Evolutionary conservation across 2,888 invertebrate genomes (phyloP).

Genomic region (Coleophora flavipennella): DNA sequence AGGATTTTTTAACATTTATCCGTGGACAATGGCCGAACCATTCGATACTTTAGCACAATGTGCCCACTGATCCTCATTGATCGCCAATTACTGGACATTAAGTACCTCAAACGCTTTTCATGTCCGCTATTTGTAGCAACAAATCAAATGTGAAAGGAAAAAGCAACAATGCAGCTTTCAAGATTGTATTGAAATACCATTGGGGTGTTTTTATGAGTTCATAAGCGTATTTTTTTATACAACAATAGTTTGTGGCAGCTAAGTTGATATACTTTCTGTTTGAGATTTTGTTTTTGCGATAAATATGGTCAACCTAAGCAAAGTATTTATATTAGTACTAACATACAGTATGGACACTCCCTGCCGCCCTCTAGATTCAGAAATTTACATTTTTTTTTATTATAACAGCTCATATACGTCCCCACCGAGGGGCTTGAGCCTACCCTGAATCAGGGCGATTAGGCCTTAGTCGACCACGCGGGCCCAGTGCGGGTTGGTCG

Average conservation of each 20-base stretch:
- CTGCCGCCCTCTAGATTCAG: no score
- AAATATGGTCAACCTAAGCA: no score
- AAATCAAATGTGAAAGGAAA: slow-evolving; percentile 62
- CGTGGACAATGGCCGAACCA: slow-evolving; percentile 53
- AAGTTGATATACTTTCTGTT: slow-evolving; percentile 13
- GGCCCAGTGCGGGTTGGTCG: no score
- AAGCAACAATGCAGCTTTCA: slow-evolving; percentile 52
- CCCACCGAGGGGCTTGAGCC: no score
- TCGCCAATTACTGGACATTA: slow-evolving; percentile 73
- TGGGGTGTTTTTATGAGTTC: slow-evolving; percentile 46
- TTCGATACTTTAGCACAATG: slow-evolving; percentile 65
- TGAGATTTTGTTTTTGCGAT: slow-evolving; percentile 10
- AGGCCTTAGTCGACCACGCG: no score
- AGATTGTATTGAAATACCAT: slow-evolving; percentile 52
- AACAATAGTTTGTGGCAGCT: slow-evolving; percentile 42
- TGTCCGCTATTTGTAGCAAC: slow-evolving; percentile 67
- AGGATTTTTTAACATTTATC: slow-evolving; percentile 39
- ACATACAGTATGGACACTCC: no score
- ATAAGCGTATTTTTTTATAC: slow-evolving; percentile 47
- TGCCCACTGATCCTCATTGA: slow-evolving; percentile 73
- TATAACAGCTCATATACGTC: no score
- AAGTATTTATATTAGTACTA: no score
- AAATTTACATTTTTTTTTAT: no score
- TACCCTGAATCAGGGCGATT: no score
- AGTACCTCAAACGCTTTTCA: slow-evolving; percentile 69